A percentile compares a stretch with the other conserved stretches of the same genome.
Evolutionary conservation across 2,113 vertebrate species (phyloP).

Genomic region (Hypomesus transpacificus): DNA sequence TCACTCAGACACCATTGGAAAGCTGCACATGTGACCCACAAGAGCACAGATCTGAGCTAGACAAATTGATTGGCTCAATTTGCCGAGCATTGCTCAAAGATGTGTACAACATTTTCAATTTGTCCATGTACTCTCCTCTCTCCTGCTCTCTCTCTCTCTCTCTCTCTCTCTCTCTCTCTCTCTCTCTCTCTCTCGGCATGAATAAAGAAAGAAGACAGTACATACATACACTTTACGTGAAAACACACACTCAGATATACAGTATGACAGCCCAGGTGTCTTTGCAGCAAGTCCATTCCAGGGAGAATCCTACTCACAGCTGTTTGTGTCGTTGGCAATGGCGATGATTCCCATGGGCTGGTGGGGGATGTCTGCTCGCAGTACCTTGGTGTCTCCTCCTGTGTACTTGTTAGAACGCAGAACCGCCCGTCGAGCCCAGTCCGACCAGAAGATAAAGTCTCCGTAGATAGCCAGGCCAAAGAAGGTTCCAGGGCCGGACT

Average conservation of each 20-base stretch:
- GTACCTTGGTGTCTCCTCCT: constrained; percentile 89
- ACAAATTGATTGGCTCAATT: background rate
- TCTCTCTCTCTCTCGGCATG: no score
- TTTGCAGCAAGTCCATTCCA: constrained; percentile 8
- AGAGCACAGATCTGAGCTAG: background rate
- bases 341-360: constrained; percentile 98
- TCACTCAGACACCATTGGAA: background rate
- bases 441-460: constrained; percentile 98
- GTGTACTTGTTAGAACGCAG: constrained; percentile 94
- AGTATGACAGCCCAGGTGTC: constrained; percentile 3
- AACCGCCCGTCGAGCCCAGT: constrained; percentile 90
- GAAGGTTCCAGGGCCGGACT: constrained; percentile 91
- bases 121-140: background rate
- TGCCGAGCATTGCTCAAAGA: no score
- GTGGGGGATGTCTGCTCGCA: constrained; percentile 92
- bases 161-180: background rate
- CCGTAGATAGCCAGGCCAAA: constrained; percentile 91
- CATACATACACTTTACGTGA: constrained; percentile 10
- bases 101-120: background rate
- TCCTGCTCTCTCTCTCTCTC: no score
- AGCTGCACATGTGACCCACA: background rate
- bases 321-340: constrained; percentile 92
- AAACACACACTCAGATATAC: constrained; percentile 16
- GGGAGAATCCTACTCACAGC: constrained; percentile 80
- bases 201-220: background rate